These are phyloP conservation scores for Nephila pilipes DNA, from an alignment of 1,140 invertebrate species.

Conservation along the genomic window DNA sequence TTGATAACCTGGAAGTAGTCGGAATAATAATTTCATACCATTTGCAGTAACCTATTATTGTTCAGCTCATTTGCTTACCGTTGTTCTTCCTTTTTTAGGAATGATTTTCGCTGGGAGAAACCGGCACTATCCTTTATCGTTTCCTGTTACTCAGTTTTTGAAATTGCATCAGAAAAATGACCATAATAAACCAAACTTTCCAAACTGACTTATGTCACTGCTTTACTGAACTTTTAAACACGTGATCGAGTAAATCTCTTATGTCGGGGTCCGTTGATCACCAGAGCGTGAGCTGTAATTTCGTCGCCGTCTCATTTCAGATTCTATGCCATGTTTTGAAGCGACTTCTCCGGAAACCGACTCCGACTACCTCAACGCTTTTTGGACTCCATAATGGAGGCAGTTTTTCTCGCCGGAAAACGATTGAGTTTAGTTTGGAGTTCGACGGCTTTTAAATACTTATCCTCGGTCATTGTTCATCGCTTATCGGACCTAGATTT, in stretches of 20 bases:
- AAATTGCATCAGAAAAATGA: neutral
- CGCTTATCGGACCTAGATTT: neutral
- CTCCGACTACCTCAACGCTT: slow-evolving; percentile 32
- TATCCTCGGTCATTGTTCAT: slow-evolving; percentile 15
- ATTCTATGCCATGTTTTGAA: slow-evolving; percentile 56
- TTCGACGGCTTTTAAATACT: slow-evolving; percentile 60
- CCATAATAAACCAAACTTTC: neutral
- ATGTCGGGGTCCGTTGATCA: slow-evolving; percentile 19
- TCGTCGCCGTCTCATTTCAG: slow-evolving; percentile 64
- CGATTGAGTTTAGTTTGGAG: slow-evolving; percentile 18
- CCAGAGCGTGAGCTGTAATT: slow-evolving; percentile 51
- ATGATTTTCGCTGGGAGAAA: no score
- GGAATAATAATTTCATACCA: no score
- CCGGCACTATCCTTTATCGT: neutral
- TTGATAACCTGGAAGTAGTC: no score
- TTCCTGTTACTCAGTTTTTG: neutral
- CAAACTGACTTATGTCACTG: neutral
- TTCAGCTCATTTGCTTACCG: no score
- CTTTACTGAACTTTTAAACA: slow-evolving; percentile 24
- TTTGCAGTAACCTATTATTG: no score
- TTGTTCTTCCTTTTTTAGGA: no score
- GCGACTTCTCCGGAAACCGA: slow-evolving; percentile 50
- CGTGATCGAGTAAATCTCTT: slow-evolving; percentile 47
- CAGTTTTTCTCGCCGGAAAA: slow-evolving; percentile 44
- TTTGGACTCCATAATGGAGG: slow-evolving; percentile 37